Evolutionary conservation across 2,888 invertebrate genomes (phyloP), one percentile per base, ranked within the genome.

Genomic region (Lithophane leautieri): DNA sequence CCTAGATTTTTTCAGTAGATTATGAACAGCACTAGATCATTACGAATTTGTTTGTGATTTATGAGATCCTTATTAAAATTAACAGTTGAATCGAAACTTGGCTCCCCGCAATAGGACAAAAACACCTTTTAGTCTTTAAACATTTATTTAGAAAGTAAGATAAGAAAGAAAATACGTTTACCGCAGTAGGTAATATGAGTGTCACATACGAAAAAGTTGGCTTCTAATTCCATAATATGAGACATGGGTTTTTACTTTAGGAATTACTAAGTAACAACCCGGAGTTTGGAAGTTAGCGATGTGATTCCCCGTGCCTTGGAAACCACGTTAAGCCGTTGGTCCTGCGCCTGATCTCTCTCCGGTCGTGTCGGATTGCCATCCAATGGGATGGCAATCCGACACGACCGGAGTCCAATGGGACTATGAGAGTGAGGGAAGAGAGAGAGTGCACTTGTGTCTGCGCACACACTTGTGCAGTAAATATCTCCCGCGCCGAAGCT

Each of bases 221-320:
- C 8, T 8, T 19, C 4, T 68, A 71, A 71, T 65, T 70, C 19
- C 22, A 25, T 25, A 60, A 67, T 62, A 60, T 22, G 66, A 66
- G 34, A 72, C 25, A 34, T 34, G 6, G 34, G 34, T 34, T 34
- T 34, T 34, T 34, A 2, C 34, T 6, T 4, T 4, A 34, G 34
- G 34, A 34, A 34, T 34, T 34, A 34, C 34, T 34, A 34, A 34
- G 34, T 34, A 34, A 34, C 4, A 34, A 4, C 34, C 34, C 34
- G 34, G 34, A 34, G 4, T 34, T 34, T 34, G 6, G 34, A 34
- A 34, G 34, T 34, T 34, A 6, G 34, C 34, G 34, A 6, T 34
- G 0, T 34, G 34, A 34, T 34, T 0, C 34, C 34, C 34, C 4
- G 34, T 34, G 34, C 34, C 6, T 34, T 6, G 34, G 4, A 34